These are phyloP conservation scores for Allolobophora icterica DNA, from an alignment of 2,888 invertebrate species.

Conservation along the genomic window DNA sequence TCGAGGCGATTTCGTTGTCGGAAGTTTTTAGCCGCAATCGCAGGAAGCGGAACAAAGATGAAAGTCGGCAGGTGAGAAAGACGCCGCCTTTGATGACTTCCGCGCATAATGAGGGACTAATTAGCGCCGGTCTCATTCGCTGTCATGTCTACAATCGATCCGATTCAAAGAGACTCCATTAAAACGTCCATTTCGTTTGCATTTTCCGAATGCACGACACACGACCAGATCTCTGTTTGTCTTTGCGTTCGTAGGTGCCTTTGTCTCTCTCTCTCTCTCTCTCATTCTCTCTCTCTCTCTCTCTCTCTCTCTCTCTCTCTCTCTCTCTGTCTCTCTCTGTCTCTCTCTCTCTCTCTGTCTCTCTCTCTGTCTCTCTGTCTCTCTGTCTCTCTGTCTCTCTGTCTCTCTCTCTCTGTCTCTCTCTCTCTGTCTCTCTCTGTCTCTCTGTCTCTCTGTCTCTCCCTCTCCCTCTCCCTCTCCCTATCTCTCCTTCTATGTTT, in stretches of 20 bases:
- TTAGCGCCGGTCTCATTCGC: background rate
- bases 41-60: background rate
- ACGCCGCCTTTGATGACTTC: background rate
- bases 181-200: background rate
- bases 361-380: too few species aligned
- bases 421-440: background rate
- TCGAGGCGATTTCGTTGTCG: background rate
- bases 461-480: too few species aligned
- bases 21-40: background rate
- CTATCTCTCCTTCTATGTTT: too few species aligned
- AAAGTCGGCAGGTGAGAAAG: slow-evolving; percentile 7
- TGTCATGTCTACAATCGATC: background rate
- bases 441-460: too few species aligned
- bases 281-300: too few species aligned
- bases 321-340: background rate
- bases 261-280: too few species aligned
- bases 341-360: too few species aligned
- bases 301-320: background rate
- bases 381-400: too few species aligned
- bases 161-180: background rate
- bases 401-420: background rate
- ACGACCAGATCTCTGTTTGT: background rate
- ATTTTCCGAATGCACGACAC: background rate
- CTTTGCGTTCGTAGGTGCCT: background rate
- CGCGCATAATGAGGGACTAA: background rate